A percentile compares a stretch with the other conserved stretches of the same genome.
Evolutionary conservation across 2,888 invertebrate genomes (phyloP).

Genomic region (Limnephilus lunatus): DNA sequence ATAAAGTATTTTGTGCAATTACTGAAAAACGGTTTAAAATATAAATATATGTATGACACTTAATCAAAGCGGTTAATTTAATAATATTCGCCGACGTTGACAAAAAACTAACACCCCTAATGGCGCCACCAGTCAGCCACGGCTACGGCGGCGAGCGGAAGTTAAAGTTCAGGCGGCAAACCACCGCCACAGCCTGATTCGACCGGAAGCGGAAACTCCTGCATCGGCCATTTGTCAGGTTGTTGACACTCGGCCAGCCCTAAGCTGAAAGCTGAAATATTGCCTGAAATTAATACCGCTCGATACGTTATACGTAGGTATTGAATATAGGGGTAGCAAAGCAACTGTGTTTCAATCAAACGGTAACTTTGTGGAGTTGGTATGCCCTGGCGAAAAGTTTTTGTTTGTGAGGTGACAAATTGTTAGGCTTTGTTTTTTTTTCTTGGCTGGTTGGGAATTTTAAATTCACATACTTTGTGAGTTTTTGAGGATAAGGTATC

Average conservation of each 20-base stretch:
- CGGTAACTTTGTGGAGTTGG: not conserved
- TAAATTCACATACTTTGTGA: not conserved
- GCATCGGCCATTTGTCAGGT: conserved; percentile 27
- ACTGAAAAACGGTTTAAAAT: too few relatives aligned
- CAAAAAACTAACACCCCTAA: not conserved
- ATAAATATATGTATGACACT: too few relatives aligned
- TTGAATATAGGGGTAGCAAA: not conserved
- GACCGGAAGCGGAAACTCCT: conserved; percentile 38
- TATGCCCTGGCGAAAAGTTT: not conserved
- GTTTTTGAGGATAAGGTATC: too few relatives aligned
- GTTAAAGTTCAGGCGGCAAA: conserved; percentile 7
- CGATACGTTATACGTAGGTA: not conserved
- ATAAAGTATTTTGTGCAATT: too few relatives aligned
- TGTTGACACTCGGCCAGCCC: conserved; percentile 28
- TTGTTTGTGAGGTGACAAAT: not conserved
- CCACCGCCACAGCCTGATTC: conserved; percentile 28
- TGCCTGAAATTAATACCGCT: conserved; percentile 30
- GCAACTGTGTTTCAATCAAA: conserved; percentile 12
- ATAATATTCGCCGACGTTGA: not conserved
- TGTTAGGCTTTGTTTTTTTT: not conserved
- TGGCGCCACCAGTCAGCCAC: not conserved
- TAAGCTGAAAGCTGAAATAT: conserved; percentile 27
- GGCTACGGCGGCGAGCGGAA: conserved; percentile 12
- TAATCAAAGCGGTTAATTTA: not conserved
- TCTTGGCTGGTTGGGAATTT: not conserved